Evolutionary conservation across 2,113 vertebrate species (phyloP), one percentile per base, ranked within the genome.

Genomic region (Antigone vipio): DNA sequence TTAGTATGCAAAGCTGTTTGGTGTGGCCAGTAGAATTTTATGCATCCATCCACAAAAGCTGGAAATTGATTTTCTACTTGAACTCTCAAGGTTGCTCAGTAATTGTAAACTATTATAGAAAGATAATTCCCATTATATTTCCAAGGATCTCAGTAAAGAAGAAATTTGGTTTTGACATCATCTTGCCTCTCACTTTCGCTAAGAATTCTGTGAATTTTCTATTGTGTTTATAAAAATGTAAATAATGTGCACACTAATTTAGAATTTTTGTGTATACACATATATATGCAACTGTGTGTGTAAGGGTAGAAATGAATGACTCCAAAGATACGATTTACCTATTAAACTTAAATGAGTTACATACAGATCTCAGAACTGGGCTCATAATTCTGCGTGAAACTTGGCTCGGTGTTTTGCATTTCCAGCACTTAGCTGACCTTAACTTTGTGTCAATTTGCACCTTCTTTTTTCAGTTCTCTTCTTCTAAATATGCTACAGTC

Each of bases 61-160:
- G 60, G 64, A 95, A 97, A 96, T 67, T 89, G 71, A 97, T 96
- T 97, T 97, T 97, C 73, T 94, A 73, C 53, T 93, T 97, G 74
- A 97, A 87, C 67, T 95, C 67, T 77, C 63, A 92, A 45, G 50
- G 53, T 94, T 97, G 27, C 40, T 97, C 30, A 83, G 84, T 94
- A 82, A 94, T 97, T 97, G 91, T 38, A 92, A 96, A 92, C 55
- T 52, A 83, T 87, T 92, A 82, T 32, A 74, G 76, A 94, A 93
- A 93, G n/a, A 94, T 69, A 89, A 93, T 88, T 94, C 92, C 47
- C 35, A 29, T 89, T 85, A 82, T 53, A 88, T 63, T 92, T 92
- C 56, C 74, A 68, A 92, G 24, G 50, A 93, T 89, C 69, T 55
- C 66, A 71, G 59, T 77, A 79, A 95, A 69, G 44, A 82, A 68